Evolutionary conservation across 2,888 invertebrate genomes (phyloP).

Genomic region (Leucania comma): DNA sequence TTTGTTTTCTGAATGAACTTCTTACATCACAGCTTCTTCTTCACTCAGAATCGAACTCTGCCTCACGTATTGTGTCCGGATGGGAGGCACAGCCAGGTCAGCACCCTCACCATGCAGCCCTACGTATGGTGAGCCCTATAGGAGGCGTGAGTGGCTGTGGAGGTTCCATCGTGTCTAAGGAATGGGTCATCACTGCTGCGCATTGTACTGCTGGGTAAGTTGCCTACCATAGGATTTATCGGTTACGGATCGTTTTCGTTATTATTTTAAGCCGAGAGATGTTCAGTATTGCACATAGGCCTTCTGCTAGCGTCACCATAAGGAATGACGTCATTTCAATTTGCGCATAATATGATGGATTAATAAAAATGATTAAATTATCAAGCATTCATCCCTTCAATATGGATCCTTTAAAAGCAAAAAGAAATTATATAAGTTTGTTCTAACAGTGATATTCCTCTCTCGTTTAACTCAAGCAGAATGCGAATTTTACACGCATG

Average conservation of each 20-base stretch:
- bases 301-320: too few relatives aligned
- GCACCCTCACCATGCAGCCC: conserved; percentile 80
- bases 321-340: too few relatives aligned
- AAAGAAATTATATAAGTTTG: background rate
- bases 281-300: background rate
- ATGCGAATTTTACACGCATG: background rate
- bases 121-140: conserved; percentile 73
- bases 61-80: conserved; percentile 81
- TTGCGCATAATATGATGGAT: too few relatives aligned
- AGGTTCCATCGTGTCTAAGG: conserved; percentile 77
- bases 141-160: conserved; percentile 79
- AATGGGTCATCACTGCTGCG: conserved; percentile 83
- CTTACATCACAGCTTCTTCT: background rate
- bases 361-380: too few relatives aligned
- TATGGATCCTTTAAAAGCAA: background rate
- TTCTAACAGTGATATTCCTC: background rate
- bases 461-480: background rate
- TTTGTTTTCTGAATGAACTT: too few relatives aligned
- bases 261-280: background rate
- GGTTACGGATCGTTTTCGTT: background rate
- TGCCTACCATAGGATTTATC: background rate
- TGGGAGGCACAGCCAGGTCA: conserved; percentile 82
- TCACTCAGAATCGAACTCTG: conserved; percentile 22
- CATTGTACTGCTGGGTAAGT: conserved; percentile 85
- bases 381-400: too few relatives aligned